phyloP scores from a whole-genome alignment of 2,888 invertebrate species.

The Meiosimyza platycephala region DNA sequence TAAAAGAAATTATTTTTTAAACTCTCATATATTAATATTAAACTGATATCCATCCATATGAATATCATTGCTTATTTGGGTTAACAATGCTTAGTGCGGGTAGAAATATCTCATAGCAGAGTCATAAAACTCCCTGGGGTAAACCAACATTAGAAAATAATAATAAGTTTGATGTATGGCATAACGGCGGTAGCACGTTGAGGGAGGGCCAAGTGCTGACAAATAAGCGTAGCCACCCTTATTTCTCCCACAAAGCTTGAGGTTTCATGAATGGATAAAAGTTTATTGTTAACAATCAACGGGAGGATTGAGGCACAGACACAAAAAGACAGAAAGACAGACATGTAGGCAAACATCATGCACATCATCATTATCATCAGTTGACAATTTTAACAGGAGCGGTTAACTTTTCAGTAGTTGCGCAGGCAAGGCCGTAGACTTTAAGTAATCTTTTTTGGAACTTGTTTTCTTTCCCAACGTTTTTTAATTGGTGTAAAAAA shows the following conservation, averaged over 20 bases:
- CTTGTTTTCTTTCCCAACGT: too few relatives aligned
- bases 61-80: constrained; percentile 8
- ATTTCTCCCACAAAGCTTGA: constrained; percentile 27
- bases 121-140: constrained; percentile 41
- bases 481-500: too few relatives aligned
- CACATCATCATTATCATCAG: constrained; percentile 9
- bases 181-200: constrained; percentile 21
- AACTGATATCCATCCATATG: neutral
- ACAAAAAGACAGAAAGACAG: constrained; percentile 11
- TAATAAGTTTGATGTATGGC: constrained; percentile 47
- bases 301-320: constrained; percentile 1
- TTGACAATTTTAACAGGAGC: neutral
- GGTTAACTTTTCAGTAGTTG: neutral
- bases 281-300: constrained; percentile 47
- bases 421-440: too few relatives aligned
- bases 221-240: constrained; percentile 24
- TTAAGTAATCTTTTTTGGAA: too few relatives aligned
- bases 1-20: too few relatives aligned
- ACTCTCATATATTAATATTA: neutral
- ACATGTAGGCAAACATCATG: neutral
- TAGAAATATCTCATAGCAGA: neutral
- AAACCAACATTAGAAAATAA: constrained; percentile 50
- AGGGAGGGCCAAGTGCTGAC: neutral
- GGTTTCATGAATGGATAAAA: constrained; percentile 40
- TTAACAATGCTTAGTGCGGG: constrained; percentile 9